Percentiles rank a stretch among this genome's conserved stretches.
phyloP scores from a whole-genome alignment of 1,140 invertebrate species.

The Cyclargus thomasi region DNA sequence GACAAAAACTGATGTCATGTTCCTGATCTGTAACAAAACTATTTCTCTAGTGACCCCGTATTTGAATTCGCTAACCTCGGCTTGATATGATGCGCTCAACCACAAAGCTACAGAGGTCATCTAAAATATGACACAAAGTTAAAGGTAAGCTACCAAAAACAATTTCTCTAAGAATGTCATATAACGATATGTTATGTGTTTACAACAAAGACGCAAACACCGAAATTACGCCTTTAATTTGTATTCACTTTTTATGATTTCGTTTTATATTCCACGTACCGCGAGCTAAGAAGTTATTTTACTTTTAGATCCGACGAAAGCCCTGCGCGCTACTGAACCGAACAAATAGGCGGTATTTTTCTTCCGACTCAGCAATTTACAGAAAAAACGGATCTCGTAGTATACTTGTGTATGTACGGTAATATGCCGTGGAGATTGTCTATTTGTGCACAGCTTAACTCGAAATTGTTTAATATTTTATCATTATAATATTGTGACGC shows the following conservation, averaged over 20 bases:
- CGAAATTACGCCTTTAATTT: not conserved
- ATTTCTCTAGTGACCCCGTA: no score
- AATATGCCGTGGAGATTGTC: conserved; percentile 11
- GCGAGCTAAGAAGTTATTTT: conserved; percentile 12
- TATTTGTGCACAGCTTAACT: not conserved
- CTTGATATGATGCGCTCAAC: no score
- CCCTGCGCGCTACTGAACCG: conserved; percentile 21
- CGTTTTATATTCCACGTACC: not conserved
- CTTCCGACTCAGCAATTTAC: conserved; percentile 19
- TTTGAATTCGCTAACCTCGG: no score
- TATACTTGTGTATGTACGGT: conserved; percentile 7
- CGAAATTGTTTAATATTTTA: conserved; percentile 2
- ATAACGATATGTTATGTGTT: no score
- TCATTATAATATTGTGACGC: not conserved
- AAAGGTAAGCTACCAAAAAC: no score
- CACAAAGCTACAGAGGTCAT: no score
- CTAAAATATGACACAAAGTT: no score
- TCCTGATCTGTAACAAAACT: no score
- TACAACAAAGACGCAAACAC: no score
- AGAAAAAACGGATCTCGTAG: conserved; percentile 9
- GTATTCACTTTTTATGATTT: conserved; percentile 10
- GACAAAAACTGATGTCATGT: no score
- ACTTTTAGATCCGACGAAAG: conserved; percentile 18
- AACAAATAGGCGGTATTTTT: conserved; percentile 23
- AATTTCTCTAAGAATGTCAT: no score